These are phyloP conservation scores for Cyrtorhinus lividipennis DNA, from an alignment of 1,140 invertebrate genomes.

Conservation along the genomic window DNA sequence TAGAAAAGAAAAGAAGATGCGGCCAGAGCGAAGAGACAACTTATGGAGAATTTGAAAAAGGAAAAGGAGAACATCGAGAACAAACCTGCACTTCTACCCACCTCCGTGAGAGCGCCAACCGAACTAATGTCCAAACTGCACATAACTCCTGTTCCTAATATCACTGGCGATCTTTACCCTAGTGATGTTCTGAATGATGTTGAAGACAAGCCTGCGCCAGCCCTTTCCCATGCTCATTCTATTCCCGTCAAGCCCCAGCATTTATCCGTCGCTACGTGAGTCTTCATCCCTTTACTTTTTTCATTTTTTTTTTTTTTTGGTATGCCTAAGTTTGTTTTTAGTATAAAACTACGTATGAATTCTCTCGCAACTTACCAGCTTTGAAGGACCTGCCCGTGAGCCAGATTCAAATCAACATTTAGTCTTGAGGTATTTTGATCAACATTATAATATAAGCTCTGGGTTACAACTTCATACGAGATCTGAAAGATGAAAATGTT, in stretches of 20 bases:
- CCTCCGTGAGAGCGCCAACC: neutral
- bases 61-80: conserved; percentile 1
- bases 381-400: no score
- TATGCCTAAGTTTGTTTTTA: no score
- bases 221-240: no score
- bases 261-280: conserved; percentile 12
- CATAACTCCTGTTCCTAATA: conserved; percentile 15
- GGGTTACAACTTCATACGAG: no score
- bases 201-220: neutral
- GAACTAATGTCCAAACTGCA: neutral
- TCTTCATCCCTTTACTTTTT: no score
- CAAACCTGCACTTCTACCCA: neutral
- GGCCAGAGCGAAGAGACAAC: neutral
- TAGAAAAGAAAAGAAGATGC: neutral
- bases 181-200: neutral
- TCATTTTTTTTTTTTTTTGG: no score
- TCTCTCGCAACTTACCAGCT: no score
- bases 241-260: neutral
- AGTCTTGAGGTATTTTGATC: no score
- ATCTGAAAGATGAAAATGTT: no score
- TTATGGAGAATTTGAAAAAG: conserved; percentile 1
- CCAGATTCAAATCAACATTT: no score
- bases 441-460: no score
- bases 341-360: no score
- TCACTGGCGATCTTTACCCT: conserved; percentile 14